Evolutionary conservation across 2,113 vertebrate genomes (phyloP), one percentile per base, ranked within the genome.

Genomic region (Calyptomena viridis): DNA sequence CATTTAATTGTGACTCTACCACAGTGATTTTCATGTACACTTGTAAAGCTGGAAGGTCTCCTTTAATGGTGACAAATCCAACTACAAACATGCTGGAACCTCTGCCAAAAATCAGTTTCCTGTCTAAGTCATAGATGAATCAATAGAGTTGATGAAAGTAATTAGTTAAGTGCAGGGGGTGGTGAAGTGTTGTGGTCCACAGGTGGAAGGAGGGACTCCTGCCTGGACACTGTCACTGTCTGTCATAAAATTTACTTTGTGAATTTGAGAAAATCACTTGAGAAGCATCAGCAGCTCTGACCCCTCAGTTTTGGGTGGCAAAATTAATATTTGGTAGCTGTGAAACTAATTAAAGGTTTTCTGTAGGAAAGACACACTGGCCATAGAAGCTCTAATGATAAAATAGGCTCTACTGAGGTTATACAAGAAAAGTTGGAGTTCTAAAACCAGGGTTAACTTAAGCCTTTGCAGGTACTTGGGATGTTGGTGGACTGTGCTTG

Each of bases 391-490:
- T 83, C n/a, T 5, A 24, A 7, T 20, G 27, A 2, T 33, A 13
- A n/a, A 44, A 22, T 15, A 12, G 0, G 8, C 11, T 7, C 7
- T 46, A 8, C 11, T 46, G 17, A 28, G 5, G 7, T 46, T 77
- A 7, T 5, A 9, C 4, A 8, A 39, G 27, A 24, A 58, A 42
- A 52, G 6, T 66, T 46, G 12, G 33, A 56, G 10, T 37, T 56
- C 19, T 49, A 27, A 58, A 47, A 25, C 0, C 17, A 8, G 14
- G 24, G 12, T 53, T 71, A 28, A 25, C 19, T 25, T 46, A 11
- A 62, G 28, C 46, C 10, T 55, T 44, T 28, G 8, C 19, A 8
- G 50, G 35, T 16, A 6, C 37, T 59, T 4, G 25, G n/a, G 49
- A 3, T 58, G 67, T 74, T 8, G 47, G 35, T 33, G 39, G 22